A percentile compares a stretch with the other conserved stretches of the same genome.
phyloP scores from a whole-genome alignment of 2,113 vertebrate genomes.

The Panthera tigris region DNA sequence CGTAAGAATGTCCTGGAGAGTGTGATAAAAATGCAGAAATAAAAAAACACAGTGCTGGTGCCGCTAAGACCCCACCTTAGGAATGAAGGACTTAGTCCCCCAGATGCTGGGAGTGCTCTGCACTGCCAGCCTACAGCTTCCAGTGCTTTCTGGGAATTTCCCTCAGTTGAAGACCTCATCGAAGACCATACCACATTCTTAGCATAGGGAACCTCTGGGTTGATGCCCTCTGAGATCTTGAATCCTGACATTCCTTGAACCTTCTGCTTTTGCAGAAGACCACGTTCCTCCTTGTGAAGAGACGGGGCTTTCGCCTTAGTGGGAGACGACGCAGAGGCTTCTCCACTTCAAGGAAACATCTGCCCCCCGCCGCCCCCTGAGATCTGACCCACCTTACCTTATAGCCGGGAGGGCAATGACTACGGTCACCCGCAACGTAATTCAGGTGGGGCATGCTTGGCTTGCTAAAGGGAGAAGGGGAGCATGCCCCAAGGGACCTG shows the following conservation, averaged over 20 bases:
- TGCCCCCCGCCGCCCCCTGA: not conserved
- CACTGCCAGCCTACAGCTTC: not conserved
- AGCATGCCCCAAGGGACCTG: not conserved
- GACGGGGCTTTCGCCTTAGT: not conserved
- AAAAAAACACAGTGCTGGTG: not conserved
- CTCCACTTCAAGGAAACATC: not conserved
- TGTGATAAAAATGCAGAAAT: not conserved
- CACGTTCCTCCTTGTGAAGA: not conserved
- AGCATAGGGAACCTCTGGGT: not conserved
- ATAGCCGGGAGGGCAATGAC: not conserved
- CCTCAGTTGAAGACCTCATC: not conserved
- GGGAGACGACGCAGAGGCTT: not conserved
- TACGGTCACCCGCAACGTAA: not conserved
- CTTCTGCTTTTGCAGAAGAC: not conserved
- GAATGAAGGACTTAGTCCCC: not conserved
- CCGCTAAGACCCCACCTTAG: not conserved
- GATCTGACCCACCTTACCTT: not conserved
- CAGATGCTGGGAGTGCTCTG: not conserved
- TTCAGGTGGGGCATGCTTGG: not conserved
- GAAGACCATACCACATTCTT: not conserved
- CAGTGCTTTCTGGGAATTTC: not conserved
- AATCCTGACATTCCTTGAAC: not conserved
- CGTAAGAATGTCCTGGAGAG: not conserved
- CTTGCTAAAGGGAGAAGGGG: not conserved
- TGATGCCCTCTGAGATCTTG: not conserved